A percentile compares a stretch with the other conserved stretches of the same genome.
These are phyloP conservation scores for Sigmodon hispidus DNA, from an alignment of 2,113 vertebrate species.

Conservation along the genomic window DNA sequence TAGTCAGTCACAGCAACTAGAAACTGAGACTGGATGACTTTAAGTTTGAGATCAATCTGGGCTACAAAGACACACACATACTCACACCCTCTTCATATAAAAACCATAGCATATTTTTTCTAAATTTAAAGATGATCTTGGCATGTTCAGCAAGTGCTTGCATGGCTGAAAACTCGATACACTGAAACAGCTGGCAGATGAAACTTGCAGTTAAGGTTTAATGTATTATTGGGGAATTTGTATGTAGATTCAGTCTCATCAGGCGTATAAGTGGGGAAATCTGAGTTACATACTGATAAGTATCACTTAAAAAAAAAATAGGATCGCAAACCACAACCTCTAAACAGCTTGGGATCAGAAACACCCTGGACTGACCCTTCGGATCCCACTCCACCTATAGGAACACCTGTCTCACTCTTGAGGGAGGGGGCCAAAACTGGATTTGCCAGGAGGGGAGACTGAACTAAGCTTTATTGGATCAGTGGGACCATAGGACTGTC, in stretches of 20 bases:
- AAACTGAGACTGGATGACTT: neutral
- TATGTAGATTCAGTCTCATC: neutral
- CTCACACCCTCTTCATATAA: neutral
- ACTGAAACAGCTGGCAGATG: neutral
- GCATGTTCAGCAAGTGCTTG: neutral
- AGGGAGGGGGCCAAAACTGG: no score
- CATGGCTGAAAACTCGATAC: no score
- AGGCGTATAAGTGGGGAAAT: neutral
- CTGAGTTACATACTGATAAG: neutral
- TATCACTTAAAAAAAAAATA: neutral
- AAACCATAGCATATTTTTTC: neutral
- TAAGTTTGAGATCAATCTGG: neutral
- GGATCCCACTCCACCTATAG: no score
- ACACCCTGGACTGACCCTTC: no score
- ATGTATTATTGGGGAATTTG: neutral
- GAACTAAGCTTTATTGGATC: no score
- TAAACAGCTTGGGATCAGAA: no score
- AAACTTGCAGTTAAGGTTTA: neutral
- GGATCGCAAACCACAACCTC: no score
- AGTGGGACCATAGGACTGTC: no score
- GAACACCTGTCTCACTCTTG: no score
- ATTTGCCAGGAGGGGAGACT: no score
- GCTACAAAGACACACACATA: neutral
- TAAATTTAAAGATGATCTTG: neutral
- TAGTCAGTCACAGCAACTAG: neutral